Evolutionary conservation across 1,140 invertebrate genomes (phyloP).

Genomic region (Philopotamus ludificatus): DNA sequence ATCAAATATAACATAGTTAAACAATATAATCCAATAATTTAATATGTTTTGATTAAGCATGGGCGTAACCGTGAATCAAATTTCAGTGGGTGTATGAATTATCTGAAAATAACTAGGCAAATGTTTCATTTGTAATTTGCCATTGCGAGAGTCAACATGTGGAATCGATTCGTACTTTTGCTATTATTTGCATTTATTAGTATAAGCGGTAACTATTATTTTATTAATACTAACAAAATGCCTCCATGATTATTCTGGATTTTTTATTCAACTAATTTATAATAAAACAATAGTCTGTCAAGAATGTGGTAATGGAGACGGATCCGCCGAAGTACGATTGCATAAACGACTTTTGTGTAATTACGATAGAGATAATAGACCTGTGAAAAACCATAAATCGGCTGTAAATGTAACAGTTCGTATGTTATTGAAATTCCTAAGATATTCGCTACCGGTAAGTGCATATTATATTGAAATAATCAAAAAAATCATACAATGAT

Average conservation of each 20-base stretch:
- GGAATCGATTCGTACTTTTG: too few relatives aligned
- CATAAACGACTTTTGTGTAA: conserved; percentile 30
- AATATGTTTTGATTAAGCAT: conserved; percentile 6
- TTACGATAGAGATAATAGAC: conserved; percentile 31
- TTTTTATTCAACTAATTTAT: too few relatives aligned
- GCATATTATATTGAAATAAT: not conserved
- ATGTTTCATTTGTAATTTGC: too few relatives aligned
- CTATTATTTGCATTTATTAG: too few relatives aligned
- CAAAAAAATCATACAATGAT: too few relatives aligned
- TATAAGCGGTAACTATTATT: too few relatives aligned
- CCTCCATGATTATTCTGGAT: too few relatives aligned
- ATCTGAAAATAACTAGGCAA: too few relatives aligned
- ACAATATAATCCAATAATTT: conserved; percentile 4
- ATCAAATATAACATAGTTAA: not conserved
- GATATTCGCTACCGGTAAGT: conserved; percentile 30
- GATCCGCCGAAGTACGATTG: conserved; percentile 4
- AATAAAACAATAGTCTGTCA: too few relatives aligned
- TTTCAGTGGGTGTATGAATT: conserved; percentile 19
- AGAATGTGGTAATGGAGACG: not conserved
- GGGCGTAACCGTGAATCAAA: conserved; percentile 13
- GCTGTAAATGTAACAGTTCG: conserved; percentile 32
- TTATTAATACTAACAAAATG: too few relatives aligned
- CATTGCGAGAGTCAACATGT: too few relatives aligned
- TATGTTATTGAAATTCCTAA: conserved; percentile 24
- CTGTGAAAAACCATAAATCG: conserved; percentile 19